Percentiles rank a stretch among this genome's conserved stretches.
These are phyloP conservation scores for Tridacna gigas DNA, from an alignment of 2,888 invertebrate genomes.

Conservation along the genomic window DNA sequence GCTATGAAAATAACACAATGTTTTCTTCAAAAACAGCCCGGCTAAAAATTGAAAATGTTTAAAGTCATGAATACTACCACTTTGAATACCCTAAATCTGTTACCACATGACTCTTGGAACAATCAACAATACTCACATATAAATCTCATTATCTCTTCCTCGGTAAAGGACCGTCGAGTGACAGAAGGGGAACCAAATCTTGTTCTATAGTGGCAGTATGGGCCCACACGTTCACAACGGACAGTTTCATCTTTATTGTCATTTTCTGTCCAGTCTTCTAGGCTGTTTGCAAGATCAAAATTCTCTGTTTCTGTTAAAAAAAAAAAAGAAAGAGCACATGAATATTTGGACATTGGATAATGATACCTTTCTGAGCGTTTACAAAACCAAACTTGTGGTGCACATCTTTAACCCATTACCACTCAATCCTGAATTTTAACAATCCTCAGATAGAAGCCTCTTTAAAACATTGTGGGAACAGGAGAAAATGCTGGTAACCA, in stretches of 20 bases:
- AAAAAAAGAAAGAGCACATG: no score
- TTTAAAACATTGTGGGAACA: background rate
- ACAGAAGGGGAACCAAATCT: constrained; percentile 64
- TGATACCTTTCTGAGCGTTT: no score
- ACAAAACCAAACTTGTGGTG: no score
- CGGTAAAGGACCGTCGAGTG: constrained; percentile 53
- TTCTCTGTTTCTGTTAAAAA: constrained; percentile 32
- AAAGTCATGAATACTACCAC: no score
- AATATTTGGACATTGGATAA: no score
- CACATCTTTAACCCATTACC: no score
- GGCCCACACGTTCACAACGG: background rate
- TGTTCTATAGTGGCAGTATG: constrained; percentile 49
- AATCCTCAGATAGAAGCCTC: no score
- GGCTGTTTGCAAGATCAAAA: constrained; percentile 42
- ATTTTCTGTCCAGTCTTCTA: constrained; percentile 39
- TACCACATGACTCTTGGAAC: background rate
- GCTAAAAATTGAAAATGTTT: no score
- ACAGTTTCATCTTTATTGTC: background rate
- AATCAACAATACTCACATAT: constrained; percentile 40
- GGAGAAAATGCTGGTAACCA: background rate
- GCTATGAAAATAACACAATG: no score
- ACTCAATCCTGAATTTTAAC: no score
- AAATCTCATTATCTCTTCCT: constrained; percentile 60
- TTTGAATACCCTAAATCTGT: no score
- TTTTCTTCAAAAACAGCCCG: no score